Conservation (phyloP, 2,888 invertebrate species). For the Falcaria lacertinaria region DNA sequence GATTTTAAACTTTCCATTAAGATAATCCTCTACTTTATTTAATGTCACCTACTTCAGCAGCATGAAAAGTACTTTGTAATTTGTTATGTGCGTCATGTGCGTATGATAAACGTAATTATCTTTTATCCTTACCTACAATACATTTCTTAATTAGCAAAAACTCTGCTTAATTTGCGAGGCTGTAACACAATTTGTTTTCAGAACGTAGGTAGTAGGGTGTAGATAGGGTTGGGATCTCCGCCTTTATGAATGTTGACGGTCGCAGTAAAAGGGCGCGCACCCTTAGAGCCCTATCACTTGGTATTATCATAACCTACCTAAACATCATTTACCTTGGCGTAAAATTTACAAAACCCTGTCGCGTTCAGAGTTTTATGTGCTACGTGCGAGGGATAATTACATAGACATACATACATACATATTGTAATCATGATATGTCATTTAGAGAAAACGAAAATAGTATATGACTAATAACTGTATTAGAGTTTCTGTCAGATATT, state of each 20-base stretch:
- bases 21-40: no score
- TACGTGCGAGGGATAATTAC: background rate
- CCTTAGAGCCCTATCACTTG: conserved; percentile 13
- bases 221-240: background rate
- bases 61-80: no score
- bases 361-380: background rate
- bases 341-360: conserved; percentile 1
- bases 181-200: background rate
- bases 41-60: no score
- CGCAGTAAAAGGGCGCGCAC: background rate
- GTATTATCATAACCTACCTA: conserved; percentile 20
- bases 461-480: no score
- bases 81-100: no score
- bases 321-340: conserved; percentile 12
- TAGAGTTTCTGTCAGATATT: no score
- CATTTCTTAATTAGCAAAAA: background rate
- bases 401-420: background rate
- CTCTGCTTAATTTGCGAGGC: background rate
- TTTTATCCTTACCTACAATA: no score
- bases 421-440: no score
- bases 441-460: no score
- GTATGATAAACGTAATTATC: no score
- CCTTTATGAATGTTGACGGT: conserved; percentile 1
- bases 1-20: no score
- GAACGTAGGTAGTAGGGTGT: background rate